Evolutionary conservation across 2,888 invertebrate species (phyloP).

Genomic region (Eristalinus sepulchralis): DNA sequence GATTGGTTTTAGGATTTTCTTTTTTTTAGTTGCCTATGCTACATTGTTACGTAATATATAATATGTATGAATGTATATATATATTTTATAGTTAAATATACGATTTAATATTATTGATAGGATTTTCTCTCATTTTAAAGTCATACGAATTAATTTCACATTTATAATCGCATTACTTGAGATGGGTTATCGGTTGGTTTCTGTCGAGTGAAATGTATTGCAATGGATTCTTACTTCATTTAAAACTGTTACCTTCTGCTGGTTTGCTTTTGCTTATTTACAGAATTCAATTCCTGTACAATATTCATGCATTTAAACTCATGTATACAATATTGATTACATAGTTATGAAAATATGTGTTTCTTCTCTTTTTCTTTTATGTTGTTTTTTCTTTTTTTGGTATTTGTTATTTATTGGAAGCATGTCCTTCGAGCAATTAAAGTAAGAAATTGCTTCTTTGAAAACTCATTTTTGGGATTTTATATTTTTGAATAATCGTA

Average conservation of each 20-base stretch:
- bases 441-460: constrained; percentile 36
- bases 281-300: constrained; percentile 70
- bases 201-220: constrained; percentile 64
- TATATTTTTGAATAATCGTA: constrained; percentile 44
- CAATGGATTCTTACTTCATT: constrained; percentile 34
- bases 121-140: constrained; percentile 40
- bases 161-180: constrained; percentile 63
- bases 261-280: constrained; percentile 29
- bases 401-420: constrained; percentile 56
- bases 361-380: constrained; percentile 32
- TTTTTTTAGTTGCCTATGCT: constrained; percentile 54
- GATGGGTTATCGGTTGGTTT: constrained; percentile 70
- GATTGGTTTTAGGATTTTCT: constrained; percentile 68
- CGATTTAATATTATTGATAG: constrained; percentile 59
- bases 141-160: constrained; percentile 62
- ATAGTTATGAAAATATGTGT: constrained; percentile 57
- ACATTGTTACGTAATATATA: constrained; percentile 56
- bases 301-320: constrained; percentile 25
- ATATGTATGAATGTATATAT: constrained; percentile 40
- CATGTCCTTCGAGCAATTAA: constrained; percentile 52
- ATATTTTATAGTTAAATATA: constrained; percentile 63
- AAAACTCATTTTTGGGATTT: constrained; percentile 48
- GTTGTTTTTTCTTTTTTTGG: constrained; percentile 29
- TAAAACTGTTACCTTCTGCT: constrained; percentile 45
- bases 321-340: constrained; percentile 32